These are phyloP conservation scores for Semnornis frantzii DNA, from an alignment of 2,113 vertebrate species.

Conservation along the genomic window DNA sequence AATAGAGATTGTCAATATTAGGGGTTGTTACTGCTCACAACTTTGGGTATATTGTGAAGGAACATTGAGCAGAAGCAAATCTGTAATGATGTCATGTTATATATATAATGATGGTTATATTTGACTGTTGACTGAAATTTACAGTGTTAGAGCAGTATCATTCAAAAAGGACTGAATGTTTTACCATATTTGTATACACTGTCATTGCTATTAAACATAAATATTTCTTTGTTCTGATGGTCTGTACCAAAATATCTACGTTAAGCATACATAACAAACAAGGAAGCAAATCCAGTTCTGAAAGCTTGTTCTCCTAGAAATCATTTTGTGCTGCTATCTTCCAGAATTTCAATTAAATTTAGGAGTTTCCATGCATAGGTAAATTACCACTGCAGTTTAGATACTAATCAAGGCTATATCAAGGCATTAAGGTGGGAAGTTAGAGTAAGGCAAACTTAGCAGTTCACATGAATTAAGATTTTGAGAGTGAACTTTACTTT, in stretches of 20 bases:
- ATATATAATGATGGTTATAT: background rate
- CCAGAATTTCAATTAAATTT: background rate
- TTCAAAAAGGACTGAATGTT: background rate
- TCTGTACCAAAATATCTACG: background rate
- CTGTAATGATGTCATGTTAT: background rate
- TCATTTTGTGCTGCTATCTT: background rate
- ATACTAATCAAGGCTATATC: background rate
- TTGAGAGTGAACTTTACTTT: background rate
- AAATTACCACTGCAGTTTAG: background rate
- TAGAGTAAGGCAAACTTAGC: background rate
- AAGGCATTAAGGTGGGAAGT: background rate
- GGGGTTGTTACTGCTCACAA: background rate
- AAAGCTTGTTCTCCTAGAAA: too few species aligned
- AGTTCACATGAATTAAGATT: background rate
- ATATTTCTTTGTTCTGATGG: background rate
- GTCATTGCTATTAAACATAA: background rate
- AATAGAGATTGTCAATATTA: background rate
- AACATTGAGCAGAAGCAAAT: background rate
- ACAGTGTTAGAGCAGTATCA: background rate
- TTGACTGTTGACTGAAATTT: background rate
- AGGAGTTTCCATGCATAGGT: background rate
- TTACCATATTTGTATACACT: background rate
- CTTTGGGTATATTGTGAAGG: background rate
- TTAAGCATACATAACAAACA: background rate
- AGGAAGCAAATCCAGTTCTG: background rate